These are phyloP conservation scores for Colistium nudipinnis DNA, from an alignment of 2,113 vertebrate species.

Conservation along the genomic window DNA sequence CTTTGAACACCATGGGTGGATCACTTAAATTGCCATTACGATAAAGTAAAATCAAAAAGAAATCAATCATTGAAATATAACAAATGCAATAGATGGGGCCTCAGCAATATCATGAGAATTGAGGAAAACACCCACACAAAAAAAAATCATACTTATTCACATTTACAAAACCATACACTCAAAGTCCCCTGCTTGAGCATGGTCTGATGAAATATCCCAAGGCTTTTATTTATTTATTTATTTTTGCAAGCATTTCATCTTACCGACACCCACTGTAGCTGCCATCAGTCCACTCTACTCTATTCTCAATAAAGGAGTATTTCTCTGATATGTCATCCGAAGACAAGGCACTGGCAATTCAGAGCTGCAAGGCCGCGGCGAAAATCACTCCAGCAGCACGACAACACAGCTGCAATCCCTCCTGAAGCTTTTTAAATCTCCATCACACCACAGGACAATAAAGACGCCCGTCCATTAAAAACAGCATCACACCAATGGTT, in stretches of 20 bases:
- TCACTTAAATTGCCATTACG: background rate
- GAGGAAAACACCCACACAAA: too few relatives aligned
- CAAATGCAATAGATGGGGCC: background rate
- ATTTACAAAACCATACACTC: background rate
- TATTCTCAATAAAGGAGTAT: constrained; percentile 10
- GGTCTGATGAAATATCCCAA: constrained; percentile 22
- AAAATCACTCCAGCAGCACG: constrained; percentile 12
- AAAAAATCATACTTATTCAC: background rate
- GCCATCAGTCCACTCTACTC: constrained; percentile 15
- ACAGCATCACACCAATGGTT: background rate
- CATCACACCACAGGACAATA: constrained; percentile 8
- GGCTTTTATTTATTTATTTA: constrained; percentile 5
- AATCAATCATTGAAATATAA: background rate
- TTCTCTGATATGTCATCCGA: constrained; percentile 27
- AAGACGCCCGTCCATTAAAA: constrained; percentile 27
- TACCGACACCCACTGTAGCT: constrained; percentile 20
- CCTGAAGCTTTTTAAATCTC: constrained; percentile 9
- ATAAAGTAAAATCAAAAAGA: background rate
- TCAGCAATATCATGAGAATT: background rate
- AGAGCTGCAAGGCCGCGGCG: background rate
- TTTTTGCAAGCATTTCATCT: constrained; percentile 32
- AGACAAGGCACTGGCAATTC: constrained; percentile 17
- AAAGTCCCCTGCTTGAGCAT: constrained; percentile 2
- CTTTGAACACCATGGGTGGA: background rate
- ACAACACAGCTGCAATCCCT: constrained; percentile 13